Base-by-base conservation (phyloP, 2,888 invertebrate species). In the Cenopis cana region DNA sequence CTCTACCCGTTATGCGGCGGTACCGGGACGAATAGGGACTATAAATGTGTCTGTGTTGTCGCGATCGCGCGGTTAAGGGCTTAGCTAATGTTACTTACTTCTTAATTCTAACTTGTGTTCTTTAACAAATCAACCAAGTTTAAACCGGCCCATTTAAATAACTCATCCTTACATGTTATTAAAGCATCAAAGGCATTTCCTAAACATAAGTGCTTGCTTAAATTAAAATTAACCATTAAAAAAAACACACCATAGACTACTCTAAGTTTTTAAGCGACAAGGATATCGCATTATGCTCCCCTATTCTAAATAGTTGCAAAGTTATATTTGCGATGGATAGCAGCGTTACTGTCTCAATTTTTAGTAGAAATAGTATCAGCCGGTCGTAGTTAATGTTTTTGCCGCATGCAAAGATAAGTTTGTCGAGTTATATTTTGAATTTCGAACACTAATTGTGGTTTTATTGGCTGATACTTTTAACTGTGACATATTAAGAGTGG, bases 401-500 rank as follows among this genome's bases (percentile, higher is more conserved):
- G 46, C 54, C 70, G 20, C 17, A 11, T 17, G 41, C n/a, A 11
- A 0, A 12, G 10, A 46, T 49, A 66, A 54, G 33, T 46, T 54
- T 65, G 70, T 66, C 29, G 17, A 65, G 52, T 54, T 70, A 54
- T 71, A 71, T 71, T 71, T 71, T 71, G 50, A 79, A 82, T 74
- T 76, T 73, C 78, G 76, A 75, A 74, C 77, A 73, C 83, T 85
- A 85, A 85, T 85, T 84, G 84, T 76, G 77, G 76, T 77, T 85
- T 84, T 85, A 85, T 84, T 84, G 83, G 79, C 72, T 74, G 79
- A 80, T 79, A 81, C 81, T 82, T 79, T 83, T 81, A 83, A 79
- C 80, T 77, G 84, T 85, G 85, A 85, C 85, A 81, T 82, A 84
- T 84, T 82, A 79, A 79, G 76, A 80, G 76, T 77, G 75, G 80